These are phyloP conservation scores for Heteromurus nitidus DNA, from an alignment of 2,888 invertebrate genomes.

Conservation along the genomic window DNA sequence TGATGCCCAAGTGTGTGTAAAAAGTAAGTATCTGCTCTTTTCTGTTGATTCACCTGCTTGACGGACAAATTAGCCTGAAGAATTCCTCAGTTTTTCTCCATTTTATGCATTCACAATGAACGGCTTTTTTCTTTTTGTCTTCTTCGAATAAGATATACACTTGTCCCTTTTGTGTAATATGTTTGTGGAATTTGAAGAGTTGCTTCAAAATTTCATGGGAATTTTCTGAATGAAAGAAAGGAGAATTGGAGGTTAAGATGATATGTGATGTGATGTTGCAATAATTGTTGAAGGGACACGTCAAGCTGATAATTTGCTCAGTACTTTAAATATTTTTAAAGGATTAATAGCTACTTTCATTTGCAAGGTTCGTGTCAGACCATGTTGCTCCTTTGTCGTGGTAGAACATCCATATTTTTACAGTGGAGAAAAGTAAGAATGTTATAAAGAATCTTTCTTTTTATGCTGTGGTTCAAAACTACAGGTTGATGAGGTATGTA, in stretches of 20 bases:
- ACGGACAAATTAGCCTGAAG: slow-evolving; percentile 27
- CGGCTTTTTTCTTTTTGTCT: slow-evolving; percentile 5
- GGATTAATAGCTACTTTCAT: no score
- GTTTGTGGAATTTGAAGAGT: not conserved
- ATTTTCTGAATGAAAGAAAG: not conserved
- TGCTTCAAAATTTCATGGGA: not conserved
- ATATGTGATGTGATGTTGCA: not conserved
- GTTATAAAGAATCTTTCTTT: not conserved
- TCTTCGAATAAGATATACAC: no score
- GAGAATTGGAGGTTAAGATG: not conserved
- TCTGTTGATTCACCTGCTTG: slow-evolving; percentile 30
- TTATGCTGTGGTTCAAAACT: not conserved
- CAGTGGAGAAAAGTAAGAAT: no score
- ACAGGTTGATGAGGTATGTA: not conserved
- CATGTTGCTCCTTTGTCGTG: no score
- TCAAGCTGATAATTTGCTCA: not conserved
- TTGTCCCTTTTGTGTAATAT: not conserved
- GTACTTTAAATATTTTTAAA: slow-evolving; percentile 7
- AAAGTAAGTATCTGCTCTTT: not conserved
- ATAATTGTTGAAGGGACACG: not conserved
- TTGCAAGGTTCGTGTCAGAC: no score
- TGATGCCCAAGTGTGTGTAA: not conserved
- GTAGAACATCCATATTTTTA: no score
- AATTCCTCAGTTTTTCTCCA: slow-evolving; percentile 17
- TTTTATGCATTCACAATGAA: not conserved